Conservation (phyloP, 2,113 vertebrate species). For the Bufo bufo region DNA sequence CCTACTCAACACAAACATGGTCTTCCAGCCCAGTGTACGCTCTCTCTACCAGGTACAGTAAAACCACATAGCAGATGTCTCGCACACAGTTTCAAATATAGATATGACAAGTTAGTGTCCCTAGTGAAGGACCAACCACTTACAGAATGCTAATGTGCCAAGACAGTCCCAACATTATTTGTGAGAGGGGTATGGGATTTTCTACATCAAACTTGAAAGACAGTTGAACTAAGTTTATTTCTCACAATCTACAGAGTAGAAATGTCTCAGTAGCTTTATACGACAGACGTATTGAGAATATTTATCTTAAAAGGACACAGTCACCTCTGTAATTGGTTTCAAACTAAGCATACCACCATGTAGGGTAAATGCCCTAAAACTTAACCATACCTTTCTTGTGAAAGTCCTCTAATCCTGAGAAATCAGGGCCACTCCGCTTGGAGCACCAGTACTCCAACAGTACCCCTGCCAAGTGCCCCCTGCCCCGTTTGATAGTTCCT, state of each 20-base stretch:
- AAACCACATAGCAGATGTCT: neutral
- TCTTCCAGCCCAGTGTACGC: constrained; percentile 93
- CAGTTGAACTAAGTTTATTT: neutral
- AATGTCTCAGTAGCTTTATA: neutral
- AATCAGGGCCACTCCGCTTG: too few relatives aligned
- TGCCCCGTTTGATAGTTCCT: too few relatives aligned
- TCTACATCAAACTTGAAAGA: neutral
- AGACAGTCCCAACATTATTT: neutral
- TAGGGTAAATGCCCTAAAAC: too few relatives aligned
- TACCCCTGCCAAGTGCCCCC: too few relatives aligned
- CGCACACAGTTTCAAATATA: neutral
- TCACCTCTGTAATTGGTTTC: too few relatives aligned
- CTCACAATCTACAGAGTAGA: neutral
- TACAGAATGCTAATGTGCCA: neutral
- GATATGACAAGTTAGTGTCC: neutral
- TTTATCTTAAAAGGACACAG: too few relatives aligned
- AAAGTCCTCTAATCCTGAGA: too few relatives aligned
- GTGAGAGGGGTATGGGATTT: neutral
- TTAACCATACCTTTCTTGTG: too few relatives aligned
- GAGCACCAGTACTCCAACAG: too few relatives aligned
- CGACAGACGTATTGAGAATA: too few relatives aligned
- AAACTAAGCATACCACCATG: too few relatives aligned
- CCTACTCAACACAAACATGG: constrained; percentile 95
- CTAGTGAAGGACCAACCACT: neutral
- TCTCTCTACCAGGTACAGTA: constrained; percentile 91